phyloP scores from a whole-genome alignment of 2,888 invertebrate species.

The Merodon equestris region DNA sequence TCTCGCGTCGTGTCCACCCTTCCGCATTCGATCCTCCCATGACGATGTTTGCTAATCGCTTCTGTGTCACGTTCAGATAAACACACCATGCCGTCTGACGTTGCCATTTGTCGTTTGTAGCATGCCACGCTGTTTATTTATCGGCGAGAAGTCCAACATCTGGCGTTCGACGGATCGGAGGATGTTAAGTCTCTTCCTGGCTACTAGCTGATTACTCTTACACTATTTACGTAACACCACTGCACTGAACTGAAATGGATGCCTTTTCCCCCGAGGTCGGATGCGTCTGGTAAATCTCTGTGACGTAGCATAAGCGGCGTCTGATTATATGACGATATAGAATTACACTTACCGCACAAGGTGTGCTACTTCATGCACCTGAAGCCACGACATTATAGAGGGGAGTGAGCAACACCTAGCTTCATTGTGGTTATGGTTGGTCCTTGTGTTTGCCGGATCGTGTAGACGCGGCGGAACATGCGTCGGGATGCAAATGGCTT shows the following conservation, averaged over 20 bases:
- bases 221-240: neutral
- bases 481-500: slow-evolving; percentile 51
- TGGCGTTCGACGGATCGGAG: slow-evolving; percentile 32
- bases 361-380: slow-evolving; percentile 54
- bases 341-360: slow-evolving; percentile 59
- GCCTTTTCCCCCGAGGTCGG: slow-evolving; percentile 17
- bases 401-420: no score
- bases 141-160: slow-evolving; percentile 37
- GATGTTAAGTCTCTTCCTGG: slow-evolving; percentile 38
- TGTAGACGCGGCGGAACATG: neutral
- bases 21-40: slow-evolving; percentile 16
- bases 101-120: slow-evolving; percentile 22
- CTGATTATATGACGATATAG: slow-evolving; percentile 45
- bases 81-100: slow-evolving; percentile 20
- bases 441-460: slow-evolving; percentile 15
- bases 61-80: slow-evolving; percentile 54
- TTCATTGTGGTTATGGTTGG: no score
- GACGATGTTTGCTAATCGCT: slow-evolving; percentile 59
- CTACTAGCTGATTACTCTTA: neutral
- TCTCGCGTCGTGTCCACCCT: slow-evolving; percentile 18
- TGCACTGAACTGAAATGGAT: slow-evolving; percentile 19
- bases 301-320: slow-evolving; percentile 25
- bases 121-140: slow-evolving; percentile 46
- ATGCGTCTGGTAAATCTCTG: slow-evolving; percentile 22
- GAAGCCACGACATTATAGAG: slow-evolving; percentile 14